Base-by-base conservation (phyloP, 2,113 vertebrate species). In the Brachionichthys hirsutus region DNA sequence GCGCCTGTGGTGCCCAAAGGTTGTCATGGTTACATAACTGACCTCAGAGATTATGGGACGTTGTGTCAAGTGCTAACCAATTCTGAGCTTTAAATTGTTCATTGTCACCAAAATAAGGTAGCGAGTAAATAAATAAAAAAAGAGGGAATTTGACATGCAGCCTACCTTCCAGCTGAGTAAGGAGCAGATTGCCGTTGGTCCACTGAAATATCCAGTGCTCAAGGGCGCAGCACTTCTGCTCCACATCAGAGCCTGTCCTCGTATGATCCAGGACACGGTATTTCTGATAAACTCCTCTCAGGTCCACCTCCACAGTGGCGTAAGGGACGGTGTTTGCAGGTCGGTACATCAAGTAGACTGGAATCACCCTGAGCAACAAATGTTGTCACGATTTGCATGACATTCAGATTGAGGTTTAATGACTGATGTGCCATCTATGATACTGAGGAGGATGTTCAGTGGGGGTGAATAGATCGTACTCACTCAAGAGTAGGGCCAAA, bases 191-290 rank as follows among this genome's bases (percentile, higher is more conserved):
- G 73, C 97, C 95, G 0, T 92, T 96, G n/a, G 97, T 99, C 96
- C 97, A 98, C 83, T 95, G 94, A 70, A 94, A 94, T 53, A 98
- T 92, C 97, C 97, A 99, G 2, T 99, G 97, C 88, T 98, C 97
- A 84, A 99, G 94, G 50, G 95, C 70, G 56, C 91, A 94, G 73
- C 96, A 98, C 47, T 98, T 99, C 71, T 93, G 93, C 60, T 90
- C 80, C 0, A 91, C 77, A 69, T 93, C 94, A 0, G 93, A 93
- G 41, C 67, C 74, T 43, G 81, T 79, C 59, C 72, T 73, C 30
- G 77, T 53, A 1, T 67, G 67, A 50, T 91, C 90, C 9, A 91
- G 86, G 36, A 81, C 68, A 1, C 91, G 93, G 85, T 94, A 95
- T 62, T 88, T 88, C 80, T 92, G 67, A 0, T 93, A 95, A 11